Evolutionary conservation across 37 sponge, comb jelly and placozoan genomes (phyloP).

Genomic region (Haliclona indistincta): DNA sequence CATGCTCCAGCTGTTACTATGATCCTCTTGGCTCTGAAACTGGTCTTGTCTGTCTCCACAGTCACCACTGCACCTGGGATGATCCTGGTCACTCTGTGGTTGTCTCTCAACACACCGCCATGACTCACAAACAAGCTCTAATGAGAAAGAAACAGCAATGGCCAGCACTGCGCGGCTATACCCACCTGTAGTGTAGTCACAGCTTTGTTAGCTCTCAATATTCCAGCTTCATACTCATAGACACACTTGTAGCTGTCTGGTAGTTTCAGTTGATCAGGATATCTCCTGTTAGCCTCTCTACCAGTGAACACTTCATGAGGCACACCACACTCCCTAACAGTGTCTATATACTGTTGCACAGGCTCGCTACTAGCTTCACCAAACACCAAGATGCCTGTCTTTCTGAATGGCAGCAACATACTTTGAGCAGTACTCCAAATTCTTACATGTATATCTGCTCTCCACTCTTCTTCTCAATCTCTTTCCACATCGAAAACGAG

Average conservation of each 20-base stretch:
- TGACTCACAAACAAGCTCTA: background rate
- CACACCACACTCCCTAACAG: background rate
- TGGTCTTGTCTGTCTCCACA: conserved; percentile 33
- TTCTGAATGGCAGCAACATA: conserved; percentile 5
- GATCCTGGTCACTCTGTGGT: conserved; percentile 62
- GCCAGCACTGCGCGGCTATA: too few relatives aligned
- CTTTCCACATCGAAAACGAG: conserved; percentile 68
- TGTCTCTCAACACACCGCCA: conserved; percentile 69
- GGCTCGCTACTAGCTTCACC: conserved; percentile 15
- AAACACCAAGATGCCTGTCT: conserved; percentile 63
- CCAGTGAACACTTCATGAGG: conserved; percentile 9
- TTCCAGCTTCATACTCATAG: conserved; percentile 32
- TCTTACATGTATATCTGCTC: conserved; percentile 56
- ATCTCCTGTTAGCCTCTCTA: conserved; percentile 6
- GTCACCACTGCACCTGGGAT: conserved; percentile 23
- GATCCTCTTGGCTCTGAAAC: conserved; percentile 54
- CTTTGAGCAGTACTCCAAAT: background rate
- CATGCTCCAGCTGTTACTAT: conserved; percentile 82
- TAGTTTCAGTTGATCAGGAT: background rate
- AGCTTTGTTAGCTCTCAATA: conserved; percentile 58
- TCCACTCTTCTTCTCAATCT: conserved; percentile 63
- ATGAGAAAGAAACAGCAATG: too few relatives aligned
- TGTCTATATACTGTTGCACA: background rate
- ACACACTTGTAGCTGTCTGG: background rate
- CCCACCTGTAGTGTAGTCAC: conserved; percentile 55